Percentiles rank a stretch among this genome's conserved stretches.
These are phyloP conservation scores for Oophaga sylvatica DNA, from an alignment of 2,797 vertebrate species.

Conservation along the genomic window DNA sequence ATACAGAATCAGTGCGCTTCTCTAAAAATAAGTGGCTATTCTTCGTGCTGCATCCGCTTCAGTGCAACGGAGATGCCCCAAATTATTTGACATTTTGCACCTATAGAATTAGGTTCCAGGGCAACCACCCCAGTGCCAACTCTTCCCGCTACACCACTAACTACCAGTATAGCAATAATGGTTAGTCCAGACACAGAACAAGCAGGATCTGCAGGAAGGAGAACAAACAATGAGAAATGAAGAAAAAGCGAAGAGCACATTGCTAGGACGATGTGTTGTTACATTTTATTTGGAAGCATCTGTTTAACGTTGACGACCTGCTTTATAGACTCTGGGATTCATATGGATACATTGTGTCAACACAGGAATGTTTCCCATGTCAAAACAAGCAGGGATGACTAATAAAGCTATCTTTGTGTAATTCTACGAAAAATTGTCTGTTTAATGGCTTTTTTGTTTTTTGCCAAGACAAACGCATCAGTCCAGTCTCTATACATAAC, in stretches of 20 bases:
- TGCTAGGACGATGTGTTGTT: not conserved
- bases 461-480: conserved; percentile 42
- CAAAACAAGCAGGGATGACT: not conserved
- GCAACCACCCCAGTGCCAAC: too few relatives aligned
- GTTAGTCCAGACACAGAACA: not conserved
- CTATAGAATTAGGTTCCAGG: too few relatives aligned
- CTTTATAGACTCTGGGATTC: not conserved
- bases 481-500: conserved; percentile 26
- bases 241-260: not conserved
- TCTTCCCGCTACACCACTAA: too few relatives aligned
- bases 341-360: conserved; percentile 21
- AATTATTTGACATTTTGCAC: too few relatives aligned
- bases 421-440: conserved; percentile 4
- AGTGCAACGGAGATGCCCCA: too few relatives aligned
- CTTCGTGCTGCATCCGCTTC: too few relatives aligned
- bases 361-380: conserved; percentile 24
- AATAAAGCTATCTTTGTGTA: conserved; percentile 44
- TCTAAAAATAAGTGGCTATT: too few relatives aligned
- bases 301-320: not conserved
- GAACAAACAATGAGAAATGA: not conserved
- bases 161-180: not conserved
- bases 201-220: not conserved
- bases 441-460: conserved; percentile 32
- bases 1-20: too few relatives aligned
- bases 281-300: not conserved